Base-by-base conservation (phyloP, 2,888 invertebrate species). In the Polymixis lichenea region DNA sequence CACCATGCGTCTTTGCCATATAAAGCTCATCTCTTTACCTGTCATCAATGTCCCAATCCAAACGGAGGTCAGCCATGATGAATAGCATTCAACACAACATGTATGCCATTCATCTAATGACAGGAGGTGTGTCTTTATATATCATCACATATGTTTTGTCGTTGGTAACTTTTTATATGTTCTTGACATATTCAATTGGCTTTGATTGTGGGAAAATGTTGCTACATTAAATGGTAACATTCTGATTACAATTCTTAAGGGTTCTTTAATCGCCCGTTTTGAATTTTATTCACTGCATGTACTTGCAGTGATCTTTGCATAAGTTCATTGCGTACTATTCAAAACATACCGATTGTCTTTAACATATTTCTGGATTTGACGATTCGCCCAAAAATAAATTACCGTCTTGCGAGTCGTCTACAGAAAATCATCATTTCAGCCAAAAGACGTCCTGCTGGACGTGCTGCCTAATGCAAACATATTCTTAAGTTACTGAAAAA, bases 1-100 rank as follows among this genome's bases (percentile, higher is more conserved):
- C 66, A 25, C 53, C 53, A 49, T 32, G 49, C 17, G 46, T 71
- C 51, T 25, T n/a, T 22, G 64, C 72, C 71, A 46, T 68, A 77
- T 32, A 49, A 32, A 46, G 67, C 74, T 38, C 69, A 72, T 66
- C 58, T 56, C 3, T 67, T 53, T 53, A 67, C 56, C 49, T 65
- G 58, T 78, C 82, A 72, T 69, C 78, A 69, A 19, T 19, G 25
- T 78, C 15, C 46, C 68, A 77, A 80, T 72, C 55, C 22, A 49
- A 49, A 2, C n/a, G 69, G 72, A 82, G 82, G 82, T 78, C 82
- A 71, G 25, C 4, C 32, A 22, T 53, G 70, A 82, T 72, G 82
- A 75, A 79, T 72, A 82, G 71, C 67, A 76, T 76, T 76, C 62
- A 76, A 78, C 56, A 60, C 62, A 38, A 28, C 61, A 65, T 71